Conservation (phyloP, 1,140 invertebrate genomes). For the Sminthurides bifidus region DNA sequence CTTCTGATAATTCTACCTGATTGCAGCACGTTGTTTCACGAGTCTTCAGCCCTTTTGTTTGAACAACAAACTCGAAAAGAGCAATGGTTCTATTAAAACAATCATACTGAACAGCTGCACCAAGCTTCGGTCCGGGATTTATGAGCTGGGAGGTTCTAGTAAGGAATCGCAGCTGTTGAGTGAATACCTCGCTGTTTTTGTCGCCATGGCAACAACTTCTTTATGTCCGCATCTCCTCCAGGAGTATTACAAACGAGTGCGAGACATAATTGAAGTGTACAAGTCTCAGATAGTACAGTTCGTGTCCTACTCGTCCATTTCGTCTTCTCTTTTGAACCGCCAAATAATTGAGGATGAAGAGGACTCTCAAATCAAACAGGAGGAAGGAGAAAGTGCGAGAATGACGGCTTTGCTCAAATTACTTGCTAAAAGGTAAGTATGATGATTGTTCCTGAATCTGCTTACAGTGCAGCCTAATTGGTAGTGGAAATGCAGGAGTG, state of each 20-base stretch:
- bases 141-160: background rate
- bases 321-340: constrained; percentile 1
- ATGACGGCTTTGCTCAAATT: constrained; percentile 12
- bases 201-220: constrained; percentile 1
- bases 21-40: too few species aligned
- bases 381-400: too few species aligned
- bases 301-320: constrained; percentile 13
- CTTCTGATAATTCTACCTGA: too few species aligned
- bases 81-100: too few species aligned
- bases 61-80: too few species aligned
- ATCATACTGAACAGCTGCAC: too few species aligned
- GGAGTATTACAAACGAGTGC: constrained; percentile 19
- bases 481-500: too few species aligned
- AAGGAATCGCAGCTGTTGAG: background rate
- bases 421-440: constrained; percentile 18
- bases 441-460: too few species aligned
- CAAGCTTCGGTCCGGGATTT: too few species aligned
- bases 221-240: constrained; percentile 24
- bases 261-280: constrained; percentile 17
- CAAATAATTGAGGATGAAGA: constrained; percentile 8
- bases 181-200: background rate
- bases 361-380: too few species aligned
- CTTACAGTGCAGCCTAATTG: too few species aligned
- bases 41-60: too few species aligned
- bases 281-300: constrained; percentile 15